These are phyloP conservation scores for Syngnathus floridae DNA, from an alignment of 2,113 vertebrate species.

Conservation along the genomic window DNA sequence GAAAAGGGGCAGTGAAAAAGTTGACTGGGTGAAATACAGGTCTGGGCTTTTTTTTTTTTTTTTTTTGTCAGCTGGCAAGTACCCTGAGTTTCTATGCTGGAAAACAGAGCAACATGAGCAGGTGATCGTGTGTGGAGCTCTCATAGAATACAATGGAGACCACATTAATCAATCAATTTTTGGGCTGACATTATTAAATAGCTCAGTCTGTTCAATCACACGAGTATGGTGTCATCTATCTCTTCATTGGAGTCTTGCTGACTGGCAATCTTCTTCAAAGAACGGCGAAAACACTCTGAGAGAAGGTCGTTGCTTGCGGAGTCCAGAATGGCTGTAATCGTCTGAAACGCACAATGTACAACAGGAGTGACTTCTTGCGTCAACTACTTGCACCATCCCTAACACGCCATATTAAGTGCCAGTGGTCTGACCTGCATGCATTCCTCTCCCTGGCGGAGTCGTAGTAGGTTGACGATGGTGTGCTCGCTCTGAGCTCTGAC, in stretches of 20 bases:
- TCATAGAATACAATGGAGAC: constrained; percentile 29
- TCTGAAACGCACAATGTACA: constrained; percentile 57
- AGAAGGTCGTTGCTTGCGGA: constrained; percentile 87
- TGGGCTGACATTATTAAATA: constrained; percentile 14
- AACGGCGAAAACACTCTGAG: constrained; percentile 84
- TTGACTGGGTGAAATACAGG: neutral
- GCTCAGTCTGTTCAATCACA: constrained; percentile 70
- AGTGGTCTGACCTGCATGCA: constrained; percentile 79
- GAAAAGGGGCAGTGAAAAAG: neutral
- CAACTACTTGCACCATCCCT: neutral
- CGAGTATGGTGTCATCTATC: constrained; percentile 95
- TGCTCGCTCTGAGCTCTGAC: constrained; percentile 93
- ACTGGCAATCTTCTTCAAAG: constrained; percentile 87
- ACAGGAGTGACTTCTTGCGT: neutral
- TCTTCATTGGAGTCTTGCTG: constrained; percentile 86
- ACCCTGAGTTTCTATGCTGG: constrained; percentile 2
- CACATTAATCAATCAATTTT: constrained; percentile 18
- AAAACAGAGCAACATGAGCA: constrained; percentile 22
- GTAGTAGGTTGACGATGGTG: constrained; percentile 88
- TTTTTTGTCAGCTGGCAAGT: neutral
- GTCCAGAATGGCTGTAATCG: constrained; percentile 84
- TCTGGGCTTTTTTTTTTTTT: no score
- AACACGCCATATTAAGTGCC: neutral
- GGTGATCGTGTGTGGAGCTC: constrained; percentile 43
- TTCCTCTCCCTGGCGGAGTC: constrained; percentile 82